A percentile compares a stretch with the other conserved stretches of the same genome.
These are phyloP conservation scores for Andrena hattorfiana DNA, from an alignment of 2,888 invertebrate genomes.

Conservation along the genomic window DNA sequence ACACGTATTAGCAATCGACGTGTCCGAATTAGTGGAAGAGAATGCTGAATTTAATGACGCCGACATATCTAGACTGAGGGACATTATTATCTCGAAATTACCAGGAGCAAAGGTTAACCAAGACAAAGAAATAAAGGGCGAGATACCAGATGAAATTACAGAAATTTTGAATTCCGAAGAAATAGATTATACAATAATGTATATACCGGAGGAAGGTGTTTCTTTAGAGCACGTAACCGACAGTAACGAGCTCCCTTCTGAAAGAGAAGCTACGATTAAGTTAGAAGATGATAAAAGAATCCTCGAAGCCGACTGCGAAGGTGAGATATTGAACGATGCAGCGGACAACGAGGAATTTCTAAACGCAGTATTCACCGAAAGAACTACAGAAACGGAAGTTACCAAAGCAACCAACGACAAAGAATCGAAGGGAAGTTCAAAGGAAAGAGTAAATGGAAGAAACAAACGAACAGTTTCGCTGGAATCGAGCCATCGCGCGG, in stretches of 20 bases:
- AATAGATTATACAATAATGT: conserved; percentile 74
- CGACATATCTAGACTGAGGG: conserved; percentile 30
- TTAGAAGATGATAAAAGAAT: conserved; percentile 13
- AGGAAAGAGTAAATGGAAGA: conserved; percentile 7
- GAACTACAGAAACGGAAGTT: neutral
- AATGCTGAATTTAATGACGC: conserved; percentile 28
- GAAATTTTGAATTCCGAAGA: conserved; percentile 64
- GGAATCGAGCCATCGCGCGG: neutral
- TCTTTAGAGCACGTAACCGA: conserved; percentile 38
- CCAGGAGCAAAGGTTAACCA: conserved; percentile 6
- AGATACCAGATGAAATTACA: conserved; percentile 61
- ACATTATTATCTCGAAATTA: conserved; percentile 53
- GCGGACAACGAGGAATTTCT: conserved; percentile 39
- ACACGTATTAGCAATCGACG: conserved; percentile 45
- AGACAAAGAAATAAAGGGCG: conserved; percentile 54
- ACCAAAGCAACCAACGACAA: neutral
- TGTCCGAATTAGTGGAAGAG: conserved; percentile 45
- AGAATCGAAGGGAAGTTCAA: neutral
- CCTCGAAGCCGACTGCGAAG: neutral
- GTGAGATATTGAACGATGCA: conserved; percentile 18
- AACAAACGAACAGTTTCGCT: neutral
- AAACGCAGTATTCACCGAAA: conserved; percentile 19
- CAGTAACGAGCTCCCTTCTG: conserved; percentile 6
- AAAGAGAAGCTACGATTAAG: conserved; percentile 28
- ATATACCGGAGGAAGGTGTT: conserved; percentile 65